Evolutionary conservation across 1,140 invertebrate species (phyloP).

Genomic region (Euglossa dilemma): DNA sequence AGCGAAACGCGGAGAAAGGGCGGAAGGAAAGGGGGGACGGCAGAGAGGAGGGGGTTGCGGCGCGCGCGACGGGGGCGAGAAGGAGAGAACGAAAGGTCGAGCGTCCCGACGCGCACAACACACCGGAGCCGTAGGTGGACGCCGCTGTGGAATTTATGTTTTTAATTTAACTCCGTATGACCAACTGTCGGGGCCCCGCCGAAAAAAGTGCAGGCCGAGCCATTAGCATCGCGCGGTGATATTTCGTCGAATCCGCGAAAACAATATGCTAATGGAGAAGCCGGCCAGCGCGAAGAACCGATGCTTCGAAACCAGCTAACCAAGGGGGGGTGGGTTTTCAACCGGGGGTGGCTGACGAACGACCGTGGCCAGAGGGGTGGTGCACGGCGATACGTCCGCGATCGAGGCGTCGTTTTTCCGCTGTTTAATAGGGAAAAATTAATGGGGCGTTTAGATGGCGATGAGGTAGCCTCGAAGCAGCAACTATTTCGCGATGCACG

Average conservation of each 20-base stretch:
- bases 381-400: not conserved
- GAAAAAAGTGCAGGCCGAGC: constrained; percentile 71
- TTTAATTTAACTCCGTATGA: constrained; percentile 82
- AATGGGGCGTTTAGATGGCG: constrained; percentile 6
- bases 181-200: constrained; percentile 75
- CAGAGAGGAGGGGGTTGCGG: not conserved
- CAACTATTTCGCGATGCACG: not conserved
- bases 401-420: not conserved
- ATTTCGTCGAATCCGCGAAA: constrained; percentile 80
- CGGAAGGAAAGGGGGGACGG: not conserved
- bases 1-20: constrained; percentile 49
- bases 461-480: not conserved
- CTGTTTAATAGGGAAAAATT: constrained; percentile 11
- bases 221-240: constrained; percentile 80
- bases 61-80: constrained; percentile 4
- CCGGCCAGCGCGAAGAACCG: constrained; percentile 61
- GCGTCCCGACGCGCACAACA: constrained; percentile 3
- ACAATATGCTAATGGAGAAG: constrained; percentile 82
- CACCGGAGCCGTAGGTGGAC: constrained; percentile 34
- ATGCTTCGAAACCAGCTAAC: constrained; percentile 24
- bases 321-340: not conserved
- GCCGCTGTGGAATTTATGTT: constrained; percentile 79
- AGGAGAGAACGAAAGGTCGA: constrained; percentile 31
- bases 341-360: constrained; percentile 7
- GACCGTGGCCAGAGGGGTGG: not conserved